Conservation (phyloP, 2,797 vertebrate species). For the Epinephelus malabaricus region DNA sequence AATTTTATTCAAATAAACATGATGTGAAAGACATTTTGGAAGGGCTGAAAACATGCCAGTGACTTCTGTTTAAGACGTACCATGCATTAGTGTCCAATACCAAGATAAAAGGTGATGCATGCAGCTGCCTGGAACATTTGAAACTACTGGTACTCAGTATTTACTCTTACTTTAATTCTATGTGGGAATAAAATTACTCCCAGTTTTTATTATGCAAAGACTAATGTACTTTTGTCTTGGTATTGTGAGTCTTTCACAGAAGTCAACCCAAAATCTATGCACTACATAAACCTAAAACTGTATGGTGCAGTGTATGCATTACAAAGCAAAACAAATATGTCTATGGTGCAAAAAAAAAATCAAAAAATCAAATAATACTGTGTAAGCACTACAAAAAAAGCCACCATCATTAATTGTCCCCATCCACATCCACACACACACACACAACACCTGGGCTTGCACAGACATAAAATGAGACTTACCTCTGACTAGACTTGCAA, state of each 20-base stretch:
- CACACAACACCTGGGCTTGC: constrained; percentile 49
- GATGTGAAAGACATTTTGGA: not conserved
- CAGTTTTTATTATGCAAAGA: not conserved
- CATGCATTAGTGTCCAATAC: constrained; percentile 6
- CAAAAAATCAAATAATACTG: not conserved
- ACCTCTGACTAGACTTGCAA: constrained; percentile 83
- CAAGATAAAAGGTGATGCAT: not conserved
- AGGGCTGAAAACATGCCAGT: constrained; percentile 27
- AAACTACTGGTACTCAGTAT: not conserved
- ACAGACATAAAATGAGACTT: constrained; percentile 77
- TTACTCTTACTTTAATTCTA: not conserved
- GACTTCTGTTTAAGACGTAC: constrained; percentile 37
- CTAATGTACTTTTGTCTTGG: not conserved
- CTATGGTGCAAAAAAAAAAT: constrained; percentile 34
- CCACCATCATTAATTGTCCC: constrained; percentile 36
- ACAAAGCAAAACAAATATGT: constrained; percentile 35
- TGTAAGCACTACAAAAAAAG: constrained; percentile 55
- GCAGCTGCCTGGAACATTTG: not conserved
- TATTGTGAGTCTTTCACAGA: constrained; percentile 24
- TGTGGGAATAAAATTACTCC: not conserved
- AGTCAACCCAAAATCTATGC: constrained; percentile 1
- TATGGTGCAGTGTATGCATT: not conserved
- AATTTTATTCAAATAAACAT: not conserved
- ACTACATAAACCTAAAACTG: constrained; percentile 12
- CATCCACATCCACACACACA: not conserved